Conservation (phyloP, 2,888 invertebrate genomes). For the Selenia dentaria region DNA sequence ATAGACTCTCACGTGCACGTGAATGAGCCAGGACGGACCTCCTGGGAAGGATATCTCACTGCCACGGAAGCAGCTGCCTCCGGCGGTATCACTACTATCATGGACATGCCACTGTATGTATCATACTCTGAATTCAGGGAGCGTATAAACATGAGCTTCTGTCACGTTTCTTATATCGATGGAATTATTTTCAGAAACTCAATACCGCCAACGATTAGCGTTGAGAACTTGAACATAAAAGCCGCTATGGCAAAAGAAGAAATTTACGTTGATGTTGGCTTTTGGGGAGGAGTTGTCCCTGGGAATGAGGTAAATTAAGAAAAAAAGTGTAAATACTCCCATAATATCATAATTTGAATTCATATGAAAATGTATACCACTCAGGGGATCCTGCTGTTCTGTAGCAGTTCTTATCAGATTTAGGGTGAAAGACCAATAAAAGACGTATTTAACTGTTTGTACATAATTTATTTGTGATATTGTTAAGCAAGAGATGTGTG, state of each 20-base stretch:
- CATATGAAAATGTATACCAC: no score
- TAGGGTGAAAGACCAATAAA: no score
- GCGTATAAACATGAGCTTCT: no score
- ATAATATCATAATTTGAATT: no score
- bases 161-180: no score
- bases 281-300: constrained; percentile 90
- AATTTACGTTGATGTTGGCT: constrained; percentile 88
- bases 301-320: constrained; percentile 79
- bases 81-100: constrained; percentile 89
- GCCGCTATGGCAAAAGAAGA: constrained; percentile 83
- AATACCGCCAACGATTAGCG: constrained; percentile 88
- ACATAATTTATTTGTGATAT: no score
- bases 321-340: no score
- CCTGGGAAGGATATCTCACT: constrained; percentile 89
- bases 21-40: constrained; percentile 89
- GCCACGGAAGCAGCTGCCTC: constrained; percentile 89
- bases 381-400: no score
- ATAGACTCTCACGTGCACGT: constrained; percentile 90
- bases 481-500: no score
- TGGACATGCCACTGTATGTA: constrained; percentile 89
- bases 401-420: no score
- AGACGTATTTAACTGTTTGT: no score
- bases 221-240: constrained; percentile 85
- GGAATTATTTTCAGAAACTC: constrained; percentile 86
- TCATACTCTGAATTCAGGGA: background rate